phyloP scores from a whole-genome alignment of 2,797 vertebrate genomes.

The Melanotaenia boesemani region DNA sequence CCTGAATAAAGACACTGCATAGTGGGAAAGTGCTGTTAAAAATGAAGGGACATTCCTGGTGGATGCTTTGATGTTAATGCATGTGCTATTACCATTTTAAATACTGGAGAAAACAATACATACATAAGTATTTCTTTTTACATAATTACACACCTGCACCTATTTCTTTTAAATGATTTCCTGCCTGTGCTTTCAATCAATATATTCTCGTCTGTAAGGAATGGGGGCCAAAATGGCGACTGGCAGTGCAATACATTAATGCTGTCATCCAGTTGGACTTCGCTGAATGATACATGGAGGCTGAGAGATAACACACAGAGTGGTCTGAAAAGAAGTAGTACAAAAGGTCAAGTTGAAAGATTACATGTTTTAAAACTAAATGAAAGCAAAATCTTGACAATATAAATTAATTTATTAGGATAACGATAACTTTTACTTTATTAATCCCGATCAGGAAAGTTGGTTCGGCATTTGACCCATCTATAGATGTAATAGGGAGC shows the following conservation, averaged over 20 bases:
- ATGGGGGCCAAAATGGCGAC: conserved; percentile 39
- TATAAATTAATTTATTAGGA: too few species aligned
- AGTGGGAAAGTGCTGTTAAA: conserved; percentile 2
- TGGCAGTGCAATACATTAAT: conserved; percentile 43
- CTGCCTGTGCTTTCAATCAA: conserved; percentile 24
- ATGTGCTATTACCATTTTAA: neutral
- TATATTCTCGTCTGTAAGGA: conserved; percentile 34
- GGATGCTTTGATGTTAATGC: neutral
- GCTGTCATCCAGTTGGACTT: conserved; percentile 38
- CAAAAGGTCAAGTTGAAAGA: too few species aligned
- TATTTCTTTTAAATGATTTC: too few species aligned
- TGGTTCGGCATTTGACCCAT: too few species aligned
- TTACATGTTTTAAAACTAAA: neutral
- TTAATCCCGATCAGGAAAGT: neutral
- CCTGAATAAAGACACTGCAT: neutral
- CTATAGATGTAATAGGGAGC: too few species aligned
- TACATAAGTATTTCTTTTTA: too few species aligned
- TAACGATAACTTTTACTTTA: neutral
- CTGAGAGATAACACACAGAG: conserved; percentile 28
- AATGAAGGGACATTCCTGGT: neutral
- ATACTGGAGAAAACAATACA: too few species aligned
- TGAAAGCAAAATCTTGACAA: neutral
- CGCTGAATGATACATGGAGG: conserved; percentile 42
- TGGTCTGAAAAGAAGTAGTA: conserved; percentile 32
- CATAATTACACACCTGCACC: too few species aligned